Conservation (phyloP, 2,113 vertebrate genomes). For the Chionis minor region DNA sequence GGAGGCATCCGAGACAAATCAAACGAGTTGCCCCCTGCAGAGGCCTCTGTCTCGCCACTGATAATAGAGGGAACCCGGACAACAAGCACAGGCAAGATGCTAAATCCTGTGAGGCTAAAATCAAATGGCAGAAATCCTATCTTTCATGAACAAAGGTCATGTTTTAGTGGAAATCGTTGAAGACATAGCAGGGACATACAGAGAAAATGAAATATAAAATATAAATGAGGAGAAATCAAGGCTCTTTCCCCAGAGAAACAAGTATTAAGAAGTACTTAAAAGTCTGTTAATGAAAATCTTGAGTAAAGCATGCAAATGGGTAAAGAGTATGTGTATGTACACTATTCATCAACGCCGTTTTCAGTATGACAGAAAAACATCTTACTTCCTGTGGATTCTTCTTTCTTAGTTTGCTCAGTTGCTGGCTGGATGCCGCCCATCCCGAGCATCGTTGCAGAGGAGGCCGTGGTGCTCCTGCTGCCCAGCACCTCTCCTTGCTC, state of each 20-base stretch:
- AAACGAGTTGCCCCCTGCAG: neutral
- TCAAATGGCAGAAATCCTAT: neutral
- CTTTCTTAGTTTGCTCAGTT: neutral
- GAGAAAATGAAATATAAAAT: neutral
- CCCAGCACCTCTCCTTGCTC: neutral
- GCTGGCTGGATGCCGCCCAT: neutral
- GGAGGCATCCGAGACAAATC: neutral
- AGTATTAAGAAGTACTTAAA: neutral
- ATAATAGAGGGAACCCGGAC: neutral
- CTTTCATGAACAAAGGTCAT: neutral
- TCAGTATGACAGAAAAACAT: neutral
- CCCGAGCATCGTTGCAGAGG: neutral
- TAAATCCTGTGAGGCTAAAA: neutral
- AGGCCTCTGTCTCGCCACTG: neutral
- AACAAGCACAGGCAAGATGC: neutral
- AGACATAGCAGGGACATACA: neutral
- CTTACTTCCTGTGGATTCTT: neutral
- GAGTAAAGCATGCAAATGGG: neutral
- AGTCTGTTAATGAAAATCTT: neutral
- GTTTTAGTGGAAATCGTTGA: neutral
- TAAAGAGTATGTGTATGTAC: neutral
- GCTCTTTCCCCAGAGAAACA: neutral
- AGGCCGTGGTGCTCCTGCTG: neutral
- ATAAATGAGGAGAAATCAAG: neutral
- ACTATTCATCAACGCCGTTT: neutral